phyloP scores from a whole-genome alignment of 1,140 invertebrate genomes.

The Drepana arcuata region DNA sequence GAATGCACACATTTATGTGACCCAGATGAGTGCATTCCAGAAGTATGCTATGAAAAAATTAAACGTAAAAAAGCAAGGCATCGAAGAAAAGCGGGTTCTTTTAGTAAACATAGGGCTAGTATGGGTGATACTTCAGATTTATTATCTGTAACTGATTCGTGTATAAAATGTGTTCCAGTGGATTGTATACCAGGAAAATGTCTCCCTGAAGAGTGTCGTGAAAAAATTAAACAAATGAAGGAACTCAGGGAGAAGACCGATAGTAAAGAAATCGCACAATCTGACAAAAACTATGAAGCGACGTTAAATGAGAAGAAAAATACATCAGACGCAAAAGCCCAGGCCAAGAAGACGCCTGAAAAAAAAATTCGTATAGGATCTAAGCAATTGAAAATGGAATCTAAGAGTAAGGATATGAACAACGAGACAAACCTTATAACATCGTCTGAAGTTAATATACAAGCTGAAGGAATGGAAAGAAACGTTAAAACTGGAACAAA shows the following conservation, averaged over 20 bases:
- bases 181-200: constrained; percentile 22
- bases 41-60: constrained; percentile 23
- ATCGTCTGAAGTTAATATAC: constrained; percentile 7
- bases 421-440: no score
- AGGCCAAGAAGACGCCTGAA: background rate
- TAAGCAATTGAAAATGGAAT: no score
- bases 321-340: background rate
- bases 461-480: constrained; percentile 3
- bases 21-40: constrained; percentile 19
- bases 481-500: background rate
- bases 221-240: constrained; percentile 16
- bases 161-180: constrained; percentile 24
- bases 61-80: constrained; percentile 12
- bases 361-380: constrained; percentile 5
- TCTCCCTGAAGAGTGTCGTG: constrained; percentile 22
- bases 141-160: no score
- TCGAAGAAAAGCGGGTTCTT: constrained; percentile 1
- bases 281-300: no score
- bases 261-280: no score
- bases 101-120: no score
- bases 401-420: no score
- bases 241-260: no score
- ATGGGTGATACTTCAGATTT: no score
- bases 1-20: constrained; percentile 19
- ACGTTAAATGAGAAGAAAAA: no score